A percentile compares a stretch with the other conserved stretches of the same genome.
Evolutionary conservation across 2,797 vertebrate genomes (phyloP).

Genomic region (Trachops cirrhosus): DNA sequence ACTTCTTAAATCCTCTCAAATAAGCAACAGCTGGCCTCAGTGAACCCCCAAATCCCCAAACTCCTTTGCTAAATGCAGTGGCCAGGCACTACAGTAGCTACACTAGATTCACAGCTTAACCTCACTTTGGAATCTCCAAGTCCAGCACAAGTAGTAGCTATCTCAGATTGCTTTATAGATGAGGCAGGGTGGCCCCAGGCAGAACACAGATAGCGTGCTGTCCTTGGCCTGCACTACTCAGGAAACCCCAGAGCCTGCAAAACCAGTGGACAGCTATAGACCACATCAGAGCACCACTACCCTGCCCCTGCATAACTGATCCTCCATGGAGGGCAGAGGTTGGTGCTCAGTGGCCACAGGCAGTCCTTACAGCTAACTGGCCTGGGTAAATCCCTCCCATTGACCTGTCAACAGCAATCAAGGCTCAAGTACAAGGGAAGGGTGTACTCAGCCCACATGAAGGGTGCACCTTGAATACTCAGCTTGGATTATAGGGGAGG

Average conservation of each 20-base stretch:
- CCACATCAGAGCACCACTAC: background rate
- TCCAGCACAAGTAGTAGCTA: background rate
- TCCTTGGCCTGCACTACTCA: background rate
- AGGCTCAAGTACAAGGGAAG: background rate
- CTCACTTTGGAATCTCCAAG: background rate
- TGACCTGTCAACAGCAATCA: background rate
- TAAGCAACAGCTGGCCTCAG: background rate
- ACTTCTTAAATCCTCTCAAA: background rate
- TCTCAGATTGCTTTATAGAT: background rate
- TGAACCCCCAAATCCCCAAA: background rate
- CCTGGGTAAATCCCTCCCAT: background rate
- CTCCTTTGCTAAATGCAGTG: background rate
- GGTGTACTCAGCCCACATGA: background rate
- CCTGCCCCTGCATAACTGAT: background rate
- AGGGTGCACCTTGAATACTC: background rate
- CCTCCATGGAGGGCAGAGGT: background rate
- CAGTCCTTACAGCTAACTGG: background rate
- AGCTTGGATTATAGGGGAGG: background rate
- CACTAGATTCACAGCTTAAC: background rate
- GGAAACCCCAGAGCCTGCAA: background rate
- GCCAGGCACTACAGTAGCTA: background rate
- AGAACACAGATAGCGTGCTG: background rate
- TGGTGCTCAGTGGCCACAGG: background rate
- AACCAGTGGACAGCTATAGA: background rate
- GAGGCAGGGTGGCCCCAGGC: background rate